These are phyloP conservation scores for Tupiocoris notatus DNA, from an alignment of 2,888 invertebrate species.

Conservation along the genomic window DNA sequence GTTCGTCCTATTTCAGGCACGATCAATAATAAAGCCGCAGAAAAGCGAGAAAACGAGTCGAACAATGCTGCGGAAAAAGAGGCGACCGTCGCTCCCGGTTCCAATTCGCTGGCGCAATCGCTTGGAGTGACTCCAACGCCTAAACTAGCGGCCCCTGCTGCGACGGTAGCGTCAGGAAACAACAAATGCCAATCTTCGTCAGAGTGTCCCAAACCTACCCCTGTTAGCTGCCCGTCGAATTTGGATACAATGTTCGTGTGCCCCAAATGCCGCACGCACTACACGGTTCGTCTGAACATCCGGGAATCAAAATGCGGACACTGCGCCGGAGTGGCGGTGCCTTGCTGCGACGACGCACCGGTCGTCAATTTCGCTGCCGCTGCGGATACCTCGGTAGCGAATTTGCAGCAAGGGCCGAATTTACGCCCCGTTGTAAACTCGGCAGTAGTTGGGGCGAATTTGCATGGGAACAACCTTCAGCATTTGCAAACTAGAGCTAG, in stretches of 20 bases:
- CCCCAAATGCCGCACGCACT: constrained; percentile 8
- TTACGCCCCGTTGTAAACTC: too few species aligned
- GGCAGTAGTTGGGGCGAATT: neutral
- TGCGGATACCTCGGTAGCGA: too few species aligned
- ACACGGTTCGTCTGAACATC: neutral
- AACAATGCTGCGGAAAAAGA: neutral
- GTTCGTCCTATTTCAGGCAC: neutral
- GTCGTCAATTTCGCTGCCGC: neutral
- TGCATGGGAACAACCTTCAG: neutral
- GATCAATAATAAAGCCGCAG: neutral
- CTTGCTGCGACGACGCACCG: neutral
- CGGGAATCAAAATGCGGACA: constrained; percentile 6
- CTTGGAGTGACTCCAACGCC: neutral
- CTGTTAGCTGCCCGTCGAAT: neutral
- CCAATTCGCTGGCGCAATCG: neutral
- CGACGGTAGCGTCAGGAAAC: neutral
- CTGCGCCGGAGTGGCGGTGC: neutral
- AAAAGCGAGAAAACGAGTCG: neutral
- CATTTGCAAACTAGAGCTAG: neutral
- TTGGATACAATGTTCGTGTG: constrained; percentile 8
- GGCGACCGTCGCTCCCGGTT: neutral
- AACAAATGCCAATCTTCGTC: neutral
- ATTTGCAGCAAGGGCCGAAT: too few species aligned
- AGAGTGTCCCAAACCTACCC: neutral
- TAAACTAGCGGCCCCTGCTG: neutral